Base-by-base conservation (phyloP, 1,140 invertebrate species). In the Lucilia sericata region DNA sequence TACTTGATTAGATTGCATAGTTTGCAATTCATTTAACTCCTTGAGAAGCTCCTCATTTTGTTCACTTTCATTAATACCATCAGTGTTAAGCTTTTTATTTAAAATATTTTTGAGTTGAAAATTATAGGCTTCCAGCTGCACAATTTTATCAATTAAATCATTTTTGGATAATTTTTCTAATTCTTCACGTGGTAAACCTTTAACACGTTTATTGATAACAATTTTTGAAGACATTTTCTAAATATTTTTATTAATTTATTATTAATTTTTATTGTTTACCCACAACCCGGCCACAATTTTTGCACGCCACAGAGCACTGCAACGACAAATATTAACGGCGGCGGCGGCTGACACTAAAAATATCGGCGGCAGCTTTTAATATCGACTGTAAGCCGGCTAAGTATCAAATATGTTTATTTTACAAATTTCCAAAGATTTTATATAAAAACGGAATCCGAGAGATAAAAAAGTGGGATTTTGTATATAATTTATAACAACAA, bases 101-200 rank as follows among this genome's bases (percentile, higher is more conserved):
- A 95, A 92, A 34, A 94, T 92, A 87, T 93, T 93, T 90, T 93
- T 94, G 7, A 95, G 87, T 87, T 95, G 94, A 49, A 90, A 85
- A 87, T 94, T 95, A 86, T 94, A 93, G 10, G 94, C 93, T 90
- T 94, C 91, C 60, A 95, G 86, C 85, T 93, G 91, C 34, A 94
- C 88, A 85, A 95, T 92, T 91, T 90, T 94, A 65, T 93, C 92
- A 65, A 95, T 92, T 51, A 95, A 87, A 85, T 94, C 93, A 92
- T 82, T 74, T 86, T 87, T 88, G 25, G 84, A 85, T 12, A 88
- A 80, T 42, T 86, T 81, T 17, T 87, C 85, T 2, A 88, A 83
- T 8, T 86, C 87, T 17, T 86, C 86, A 1, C 86, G 86, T 0
- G 86, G 75, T 60, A 86, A 51, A 0, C 86, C 84, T 49, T 89